Conservation (phyloP, 2,888 invertebrate species). For the Ecliptopera silaceata region DNA sequence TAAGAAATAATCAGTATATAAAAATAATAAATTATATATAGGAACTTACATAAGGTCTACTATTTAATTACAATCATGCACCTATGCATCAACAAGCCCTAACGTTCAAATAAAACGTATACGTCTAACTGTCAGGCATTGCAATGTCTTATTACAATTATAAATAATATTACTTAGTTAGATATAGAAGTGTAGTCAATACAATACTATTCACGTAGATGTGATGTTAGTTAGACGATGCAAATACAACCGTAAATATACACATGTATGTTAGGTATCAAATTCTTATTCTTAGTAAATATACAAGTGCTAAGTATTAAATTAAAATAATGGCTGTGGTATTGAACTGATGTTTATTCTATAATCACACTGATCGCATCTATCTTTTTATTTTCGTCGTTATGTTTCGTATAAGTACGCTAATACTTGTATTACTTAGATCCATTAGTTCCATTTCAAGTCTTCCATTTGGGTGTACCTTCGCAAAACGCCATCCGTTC, state of each 20-base stretch:
- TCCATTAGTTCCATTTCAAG: slow-evolving; percentile 74
- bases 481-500: slow-evolving; percentile 54
- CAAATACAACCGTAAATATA: slow-evolving; percentile 36
- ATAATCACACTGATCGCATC: slow-evolving; percentile 62
- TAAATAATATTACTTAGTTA: slow-evolving; percentile 13
- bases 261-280: slow-evolving; percentile 45
- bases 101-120: slow-evolving; percentile 58
- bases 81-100: slow-evolving; percentile 21
- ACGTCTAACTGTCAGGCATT: slow-evolving; percentile 43
- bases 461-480: slow-evolving; percentile 78
- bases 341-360: slow-evolving; percentile 75
- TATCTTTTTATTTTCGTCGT: background rate
- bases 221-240: slow-evolving; percentile 33
- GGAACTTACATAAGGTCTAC: too few relatives aligned
- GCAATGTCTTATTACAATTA: slow-evolving; percentile 3
- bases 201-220: slow-evolving; percentile 31
- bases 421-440: slow-evolving; percentile 56
- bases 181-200: slow-evolving; percentile 29
- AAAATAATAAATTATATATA: background rate
- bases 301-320: slow-evolving; percentile 77
- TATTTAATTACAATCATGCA: too few relatives aligned
- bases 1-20: background rate
- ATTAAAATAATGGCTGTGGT: slow-evolving; percentile 80
- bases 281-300: slow-evolving; percentile 58
- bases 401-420: background rate